Conservation (phyloP, 2,888 invertebrate genomes). For the Lepetodrilus schrolli region DNA sequence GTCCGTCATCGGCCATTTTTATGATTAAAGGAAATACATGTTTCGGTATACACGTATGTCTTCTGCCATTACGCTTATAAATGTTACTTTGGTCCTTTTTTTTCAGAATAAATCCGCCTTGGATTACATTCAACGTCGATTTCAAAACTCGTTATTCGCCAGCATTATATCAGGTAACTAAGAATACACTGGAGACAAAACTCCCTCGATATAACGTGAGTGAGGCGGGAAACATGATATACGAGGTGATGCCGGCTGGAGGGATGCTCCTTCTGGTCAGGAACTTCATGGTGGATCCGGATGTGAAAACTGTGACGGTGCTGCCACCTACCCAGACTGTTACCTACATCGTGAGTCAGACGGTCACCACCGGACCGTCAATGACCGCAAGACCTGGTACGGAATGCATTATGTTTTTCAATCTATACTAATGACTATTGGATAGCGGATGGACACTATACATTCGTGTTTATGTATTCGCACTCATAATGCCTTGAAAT, state of each 20-base stretch:
- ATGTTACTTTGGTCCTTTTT: no score
- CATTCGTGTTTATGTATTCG: no score
- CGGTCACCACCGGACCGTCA: neutral
- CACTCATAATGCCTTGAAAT: no score
- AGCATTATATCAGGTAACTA: neutral
- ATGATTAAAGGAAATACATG: no score
- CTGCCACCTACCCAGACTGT: neutral
- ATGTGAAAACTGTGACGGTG: neutral
- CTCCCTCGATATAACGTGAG: constrained; percentile 32
- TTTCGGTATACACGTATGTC: no score
- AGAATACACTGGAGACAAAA: constrained; percentile 29
- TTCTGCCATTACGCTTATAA: no score
- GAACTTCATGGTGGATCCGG: constrained; percentile 22
- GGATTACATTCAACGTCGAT: constrained; percentile 24
- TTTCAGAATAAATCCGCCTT: constrained; percentile 11
- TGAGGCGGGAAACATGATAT: neutral
- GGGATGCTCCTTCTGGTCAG: constrained; percentile 34
- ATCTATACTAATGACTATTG: no score
- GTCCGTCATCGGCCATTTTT: no score
- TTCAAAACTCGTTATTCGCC: constrained; percentile 32
- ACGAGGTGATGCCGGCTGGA: constrained; percentile 34
- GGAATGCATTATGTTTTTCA: no score
- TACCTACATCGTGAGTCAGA: neutral
- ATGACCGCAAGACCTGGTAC: neutral
- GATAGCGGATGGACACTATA: no score